phyloP scores from a whole-genome alignment of 2,888 invertebrate species.

The Stramonita haemastoma region DNA sequence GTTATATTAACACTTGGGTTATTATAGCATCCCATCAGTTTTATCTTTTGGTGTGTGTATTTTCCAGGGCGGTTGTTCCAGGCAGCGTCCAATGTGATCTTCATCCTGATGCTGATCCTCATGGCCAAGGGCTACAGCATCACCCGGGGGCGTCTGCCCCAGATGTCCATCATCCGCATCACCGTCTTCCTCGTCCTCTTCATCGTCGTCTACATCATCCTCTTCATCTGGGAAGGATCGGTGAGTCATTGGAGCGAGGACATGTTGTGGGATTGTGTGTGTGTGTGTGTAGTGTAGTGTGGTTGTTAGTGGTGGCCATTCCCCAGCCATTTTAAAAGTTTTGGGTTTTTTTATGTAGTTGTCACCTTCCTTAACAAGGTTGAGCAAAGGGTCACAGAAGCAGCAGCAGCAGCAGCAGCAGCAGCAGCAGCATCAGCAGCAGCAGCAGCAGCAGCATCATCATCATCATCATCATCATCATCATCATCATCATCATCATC shows the following conservation, averaged over 20 bases:
- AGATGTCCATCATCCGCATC: constrained; percentile 86
- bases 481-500: no score
- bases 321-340: no score
- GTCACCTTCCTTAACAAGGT: no score
- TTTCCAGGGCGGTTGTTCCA: constrained; percentile 84
- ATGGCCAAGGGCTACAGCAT: constrained; percentile 94
- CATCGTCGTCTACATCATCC: constrained; percentile 84
- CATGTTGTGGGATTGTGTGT: not conserved
- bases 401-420: no score
- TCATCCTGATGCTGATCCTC: constrained; percentile 87
- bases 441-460: no score
- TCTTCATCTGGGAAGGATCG: constrained; percentile 89
- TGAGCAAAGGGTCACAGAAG: no score
- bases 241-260: constrained; percentile 77
- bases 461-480: no score
- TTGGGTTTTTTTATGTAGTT: no score
- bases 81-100: constrained; percentile 86
- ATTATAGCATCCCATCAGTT: not conserved
- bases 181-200: constrained; percentile 89
- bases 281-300: not conserved
- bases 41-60: constrained; percentile 24
- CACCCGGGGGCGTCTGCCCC: constrained; percentile 88
- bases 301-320: no score
- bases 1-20: no score
- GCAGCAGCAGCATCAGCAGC: no score